These are phyloP conservation scores for Sebastes reedi DNA, from an alignment of 2,797 vertebrate genomes.

Conservation along the genomic window DNA sequence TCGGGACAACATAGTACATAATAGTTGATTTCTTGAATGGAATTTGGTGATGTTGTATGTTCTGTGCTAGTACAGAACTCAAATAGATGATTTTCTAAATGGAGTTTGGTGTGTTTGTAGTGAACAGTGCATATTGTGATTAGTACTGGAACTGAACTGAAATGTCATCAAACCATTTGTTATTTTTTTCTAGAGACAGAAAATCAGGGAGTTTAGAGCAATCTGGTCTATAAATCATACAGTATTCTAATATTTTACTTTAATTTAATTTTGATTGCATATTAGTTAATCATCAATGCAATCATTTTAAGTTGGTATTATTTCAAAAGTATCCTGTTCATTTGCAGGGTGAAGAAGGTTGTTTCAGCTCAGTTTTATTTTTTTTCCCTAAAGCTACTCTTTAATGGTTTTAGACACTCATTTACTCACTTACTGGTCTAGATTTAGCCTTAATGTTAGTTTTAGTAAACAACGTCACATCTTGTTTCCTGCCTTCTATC, in stretches of 20 bases:
- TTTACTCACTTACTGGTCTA: neutral
- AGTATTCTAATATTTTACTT: neutral
- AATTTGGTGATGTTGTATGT: neutral
- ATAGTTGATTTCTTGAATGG: accelerated
- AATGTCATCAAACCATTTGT: neutral
- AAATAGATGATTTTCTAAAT: neutral
- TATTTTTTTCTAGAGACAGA: too few species aligned
- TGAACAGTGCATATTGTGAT: accelerated
- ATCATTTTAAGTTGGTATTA: too few species aligned
- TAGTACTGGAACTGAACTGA: too few species aligned
- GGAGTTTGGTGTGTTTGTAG: neutral
- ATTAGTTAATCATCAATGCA: neutral
- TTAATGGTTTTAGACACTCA: neutral
- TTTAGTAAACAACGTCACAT: neutral
- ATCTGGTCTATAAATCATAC: neutral
- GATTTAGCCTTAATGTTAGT: neutral
- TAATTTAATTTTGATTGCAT: neutral
- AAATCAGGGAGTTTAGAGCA: neutral
- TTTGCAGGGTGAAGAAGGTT: neutral
- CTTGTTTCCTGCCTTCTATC: neutral
- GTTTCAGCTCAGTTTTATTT: too few species aligned
- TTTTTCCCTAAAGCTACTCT: too few species aligned
- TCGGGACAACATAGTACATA: accelerated
- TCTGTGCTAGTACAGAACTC: neutral
- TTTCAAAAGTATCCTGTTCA: too few species aligned